Evolutionary conservation across 2,888 invertebrate genomes (phyloP).

Genomic region (Drosophila pseudotakahashii): DNA sequence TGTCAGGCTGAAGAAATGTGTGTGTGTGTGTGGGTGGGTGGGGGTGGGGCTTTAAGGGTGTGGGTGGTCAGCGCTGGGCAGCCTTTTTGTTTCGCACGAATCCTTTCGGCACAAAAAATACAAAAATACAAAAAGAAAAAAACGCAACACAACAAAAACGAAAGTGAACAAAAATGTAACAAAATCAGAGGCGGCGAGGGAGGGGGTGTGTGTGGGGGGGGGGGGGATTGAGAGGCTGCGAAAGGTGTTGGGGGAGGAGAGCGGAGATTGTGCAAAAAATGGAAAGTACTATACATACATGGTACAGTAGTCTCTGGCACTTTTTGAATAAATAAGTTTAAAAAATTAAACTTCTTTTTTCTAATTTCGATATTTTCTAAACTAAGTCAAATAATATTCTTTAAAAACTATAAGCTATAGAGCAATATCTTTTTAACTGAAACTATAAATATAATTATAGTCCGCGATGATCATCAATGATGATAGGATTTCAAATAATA

Average conservation of each 20-base stretch:
- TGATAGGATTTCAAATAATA: too few relatives aligned
- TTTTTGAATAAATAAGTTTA: too few relatives aligned
- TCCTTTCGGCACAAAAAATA: conserved; percentile 65
- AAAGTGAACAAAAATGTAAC: conserved; percentile 52
- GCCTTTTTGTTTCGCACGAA: conserved; percentile 75
- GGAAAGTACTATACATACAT: conserved; percentile 38
- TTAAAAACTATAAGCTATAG: too few relatives aligned
- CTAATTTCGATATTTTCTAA: too few relatives aligned
- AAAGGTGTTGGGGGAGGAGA: background rate
- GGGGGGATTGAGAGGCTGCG: background rate
- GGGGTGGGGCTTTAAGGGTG: background rate
- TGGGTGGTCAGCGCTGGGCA: conserved; percentile 69
- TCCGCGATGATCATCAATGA: too few relatives aligned
- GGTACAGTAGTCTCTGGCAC: conserved; percentile 8
- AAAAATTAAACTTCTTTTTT: too few relatives aligned
- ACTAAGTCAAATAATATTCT: too few relatives aligned
- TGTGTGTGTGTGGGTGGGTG: background rate
- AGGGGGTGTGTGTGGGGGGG: too few relatives aligned
- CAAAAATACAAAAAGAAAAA: conserved; percentile 41
- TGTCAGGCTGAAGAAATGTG: conserved; percentile 24
- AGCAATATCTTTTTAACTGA: too few relatives aligned
- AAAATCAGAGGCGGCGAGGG: conserved; percentile 21
- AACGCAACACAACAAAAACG: conserved; percentile 51
- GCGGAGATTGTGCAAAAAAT: conserved; percentile 32
- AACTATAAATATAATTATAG: too few relatives aligned